phyloP scores from a whole-genome alignment of 2,888 invertebrate genomes.

The Crepidodera aurea region DNA sequence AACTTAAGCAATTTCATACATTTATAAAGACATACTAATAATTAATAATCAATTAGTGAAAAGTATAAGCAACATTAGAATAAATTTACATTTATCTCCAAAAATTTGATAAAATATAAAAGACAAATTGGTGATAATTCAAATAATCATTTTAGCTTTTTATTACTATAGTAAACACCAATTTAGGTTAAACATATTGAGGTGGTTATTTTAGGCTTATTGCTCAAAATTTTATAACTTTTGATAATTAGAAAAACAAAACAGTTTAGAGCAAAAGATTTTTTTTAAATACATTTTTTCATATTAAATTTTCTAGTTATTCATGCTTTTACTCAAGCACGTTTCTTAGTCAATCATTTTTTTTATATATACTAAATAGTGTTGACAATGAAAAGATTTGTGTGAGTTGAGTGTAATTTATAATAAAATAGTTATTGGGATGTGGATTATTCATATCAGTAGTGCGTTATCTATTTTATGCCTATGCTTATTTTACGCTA shows the following conservation, averaged over 20 bases:
- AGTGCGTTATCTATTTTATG: conserved; percentile 29
- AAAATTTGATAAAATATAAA: not conserved
- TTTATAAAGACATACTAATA: conserved; percentile 47
- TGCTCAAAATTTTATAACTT: too few species aligned
- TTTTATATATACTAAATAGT: not conserved
- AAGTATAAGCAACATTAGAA: conserved; percentile 3
- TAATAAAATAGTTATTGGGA: conserved; percentile 30
- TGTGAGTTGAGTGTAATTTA: conserved; percentile 9
- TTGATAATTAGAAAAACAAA: too few species aligned
- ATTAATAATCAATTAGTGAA: conserved; percentile 31
- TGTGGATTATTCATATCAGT: conserved; percentile 42
- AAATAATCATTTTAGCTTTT: not conserved
- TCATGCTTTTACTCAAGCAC: not conserved
- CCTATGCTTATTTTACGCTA: conserved; percentile 35
- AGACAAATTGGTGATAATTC: not conserved
- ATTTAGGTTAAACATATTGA: too few species aligned
- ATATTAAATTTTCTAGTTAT: not conserved
- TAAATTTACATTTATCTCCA: not conserved
- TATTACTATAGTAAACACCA: not conserved
- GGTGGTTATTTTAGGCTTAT: too few species aligned
- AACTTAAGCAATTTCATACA: conserved; percentile 49
- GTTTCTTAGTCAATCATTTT: not conserved
- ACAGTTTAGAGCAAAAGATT: not conserved
- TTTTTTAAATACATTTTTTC: not conserved
- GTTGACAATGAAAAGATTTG: not conserved